Base-by-base conservation (phyloP, 53 echinoderm and acorn worm genomes). In the Paelopatides confundens region DNA sequence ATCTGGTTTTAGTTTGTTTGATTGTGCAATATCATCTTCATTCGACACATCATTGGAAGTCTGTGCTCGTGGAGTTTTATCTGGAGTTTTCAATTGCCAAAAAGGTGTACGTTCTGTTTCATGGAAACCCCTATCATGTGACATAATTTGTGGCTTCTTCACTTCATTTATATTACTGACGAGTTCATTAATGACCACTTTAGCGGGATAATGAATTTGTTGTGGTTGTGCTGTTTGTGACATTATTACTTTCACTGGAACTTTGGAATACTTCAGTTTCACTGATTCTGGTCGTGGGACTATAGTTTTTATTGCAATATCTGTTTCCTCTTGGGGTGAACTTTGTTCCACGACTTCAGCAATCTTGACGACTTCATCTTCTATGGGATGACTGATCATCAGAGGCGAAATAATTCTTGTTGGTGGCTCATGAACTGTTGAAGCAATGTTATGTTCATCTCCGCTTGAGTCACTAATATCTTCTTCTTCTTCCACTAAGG, bases 341-440 rank as follows among this genome's bases (percentile, higher is more conserved):
- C 39, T 74, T 47, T 74, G 40, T 18, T 79, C 79, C 31, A 79
- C 50, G 6, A 79, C 79, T 52, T 79, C 52, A 31, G 79, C 79
- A 27, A 28, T 51, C 46, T 32, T 79, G 33, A 79, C n/a, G 29
- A 79, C 79, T 31, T 79, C 79, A 8, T 79, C 79, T 50, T 79
- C 79, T 5, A 79, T 32, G 5, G 54, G 53, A 30, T 26, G 31
- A 11, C 17, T 79, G 31, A 79, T 48, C 31, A 52, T 79, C 30
- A 79, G 31, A n/a, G 79, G 79, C 0, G 79, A 79, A 13, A 79
- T 21, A 31, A 79, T 32, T 33, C 79, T 49, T 21, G 48, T 48
- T 2, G 79, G 79, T 52, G 79, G 52, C 58, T 79, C 79, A 52
- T 79, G 79, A 48, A 15, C 52, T 54, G 53, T 26, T 11, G 79